Evolutionary conservation across 2,888 invertebrate genomes (phyloP).

Genomic region (Pilophorus perplexus): DNA sequence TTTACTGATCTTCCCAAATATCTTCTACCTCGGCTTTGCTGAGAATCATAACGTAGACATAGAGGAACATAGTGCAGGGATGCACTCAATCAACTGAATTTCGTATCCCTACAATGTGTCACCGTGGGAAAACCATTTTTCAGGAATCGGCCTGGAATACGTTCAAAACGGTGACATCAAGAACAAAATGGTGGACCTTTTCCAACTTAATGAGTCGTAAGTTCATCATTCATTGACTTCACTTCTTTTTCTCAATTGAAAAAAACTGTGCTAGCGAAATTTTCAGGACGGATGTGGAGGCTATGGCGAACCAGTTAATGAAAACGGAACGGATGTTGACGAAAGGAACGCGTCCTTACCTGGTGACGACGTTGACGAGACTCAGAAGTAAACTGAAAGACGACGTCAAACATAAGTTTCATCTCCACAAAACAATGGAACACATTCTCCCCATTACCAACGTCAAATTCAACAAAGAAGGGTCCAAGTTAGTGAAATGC

Average conservation of each 20-base stretch:
- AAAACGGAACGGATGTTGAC: conserved; percentile 60
- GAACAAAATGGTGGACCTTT: conserved; percentile 64
- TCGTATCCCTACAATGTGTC: too few relatives aligned
- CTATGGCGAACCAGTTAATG: conserved; percentile 57
- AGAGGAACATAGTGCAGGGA: too few relatives aligned
- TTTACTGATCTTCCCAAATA: conserved; percentile 25
- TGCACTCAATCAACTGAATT: too few relatives aligned
- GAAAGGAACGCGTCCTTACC: conserved; percentile 58
- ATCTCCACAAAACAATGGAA: conserved; percentile 64
- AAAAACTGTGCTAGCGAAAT: too few relatives aligned
- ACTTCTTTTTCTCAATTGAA: too few relatives aligned
- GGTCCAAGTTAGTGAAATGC: conserved; percentile 57
- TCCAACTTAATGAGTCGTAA: conserved; percentile 49
- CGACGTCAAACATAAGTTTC: conserved; percentile 62
- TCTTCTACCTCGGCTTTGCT: neutral
- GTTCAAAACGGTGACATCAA: conserved; percentile 58
- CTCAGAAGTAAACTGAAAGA: conserved; percentile 64
- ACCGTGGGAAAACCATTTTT: too few relatives aligned
- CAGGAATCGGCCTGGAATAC: conserved; percentile 64
- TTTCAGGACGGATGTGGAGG: conserved; percentile 59
- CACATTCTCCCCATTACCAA: conserved; percentile 72
- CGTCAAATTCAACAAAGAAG: conserved; percentile 67
- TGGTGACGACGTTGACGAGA: conserved; percentile 62
- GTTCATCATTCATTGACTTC: neutral
- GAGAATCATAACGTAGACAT: conserved; percentile 47